Conservation (phyloP, 2,113 vertebrate genomes). For the Chloropsis cyanopogon region DNA sequence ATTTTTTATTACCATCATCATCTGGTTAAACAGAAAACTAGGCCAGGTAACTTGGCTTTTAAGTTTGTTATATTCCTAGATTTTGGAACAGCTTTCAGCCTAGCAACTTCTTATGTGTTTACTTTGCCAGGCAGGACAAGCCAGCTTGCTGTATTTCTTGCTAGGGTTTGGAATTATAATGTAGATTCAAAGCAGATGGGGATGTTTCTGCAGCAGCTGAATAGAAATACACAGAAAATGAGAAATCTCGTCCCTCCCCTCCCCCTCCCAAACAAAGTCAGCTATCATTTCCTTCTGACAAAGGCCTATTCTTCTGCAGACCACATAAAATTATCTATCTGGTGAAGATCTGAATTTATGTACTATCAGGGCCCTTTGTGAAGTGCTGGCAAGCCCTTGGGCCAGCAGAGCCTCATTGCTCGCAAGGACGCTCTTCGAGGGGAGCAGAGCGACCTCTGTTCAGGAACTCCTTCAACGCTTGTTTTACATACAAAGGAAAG, state of each 20-base stretch:
- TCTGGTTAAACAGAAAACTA: not conserved
- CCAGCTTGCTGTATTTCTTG: constrained; percentile 3
- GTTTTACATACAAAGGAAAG: constrained; percentile 16
- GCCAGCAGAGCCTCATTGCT: not conserved
- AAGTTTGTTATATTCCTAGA: not conserved
- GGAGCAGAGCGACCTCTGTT: not conserved
- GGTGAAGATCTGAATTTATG: not conserved
- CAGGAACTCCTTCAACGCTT: not conserved
- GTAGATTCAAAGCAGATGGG: constrained; percentile 61
- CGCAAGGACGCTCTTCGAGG: rapidly evolving
- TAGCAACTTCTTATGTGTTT: not conserved
- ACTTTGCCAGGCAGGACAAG: constrained; percentile 9
- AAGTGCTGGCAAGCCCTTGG: not conserved
- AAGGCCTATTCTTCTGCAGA: constrained; percentile 35
- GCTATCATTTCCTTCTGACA: constrained; percentile 13
- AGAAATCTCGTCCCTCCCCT: not conserved
- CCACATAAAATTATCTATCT: constrained; percentile 7
- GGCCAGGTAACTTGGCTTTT: not conserved
- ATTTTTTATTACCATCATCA: not conserved
- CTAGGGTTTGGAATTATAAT: constrained; percentile 24
- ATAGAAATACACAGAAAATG: constrained; percentile 25
- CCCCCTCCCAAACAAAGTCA: not conserved
- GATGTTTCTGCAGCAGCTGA: constrained; percentile 50
- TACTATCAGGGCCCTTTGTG: not conserved
- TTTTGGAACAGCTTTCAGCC: not conserved